A percentile compares a stretch with the other conserved stretches of the same genome.
These are phyloP conservation scores for Neocrepidodera transversa DNA, from an alignment of 2,888 invertebrate genomes.

Conservation along the genomic window DNA sequence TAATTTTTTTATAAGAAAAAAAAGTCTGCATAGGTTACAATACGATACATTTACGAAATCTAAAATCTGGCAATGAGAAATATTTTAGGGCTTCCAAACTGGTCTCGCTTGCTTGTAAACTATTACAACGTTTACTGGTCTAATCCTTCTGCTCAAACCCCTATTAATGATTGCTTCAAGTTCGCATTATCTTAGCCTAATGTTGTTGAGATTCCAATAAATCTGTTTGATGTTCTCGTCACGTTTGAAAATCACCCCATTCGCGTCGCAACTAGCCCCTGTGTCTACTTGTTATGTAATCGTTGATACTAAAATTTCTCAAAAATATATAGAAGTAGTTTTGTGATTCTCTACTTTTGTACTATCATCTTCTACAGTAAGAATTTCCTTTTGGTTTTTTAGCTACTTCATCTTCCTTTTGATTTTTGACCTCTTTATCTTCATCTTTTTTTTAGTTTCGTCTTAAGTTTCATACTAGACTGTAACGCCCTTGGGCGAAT, in stretches of 20 bases:
- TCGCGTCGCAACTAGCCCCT: conserved; percentile 95
- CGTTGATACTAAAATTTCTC: conserved; percentile 93
- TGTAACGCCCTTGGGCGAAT: too few relatives aligned
- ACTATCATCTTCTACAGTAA: conserved; percentile 62
- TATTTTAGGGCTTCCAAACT: too few relatives aligned
- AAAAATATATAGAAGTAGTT: conserved; percentile 94
- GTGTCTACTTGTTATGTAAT: conserved; percentile 98
- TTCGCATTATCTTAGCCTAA: conserved; percentile 89
- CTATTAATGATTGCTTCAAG: conserved; percentile 95
- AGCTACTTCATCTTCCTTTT: conserved; percentile 51
- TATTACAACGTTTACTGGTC: conserved; percentile 90
- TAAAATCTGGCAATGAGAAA: too few relatives aligned
- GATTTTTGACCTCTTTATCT: conserved; percentile 48
- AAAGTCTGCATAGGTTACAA: too few relatives aligned
- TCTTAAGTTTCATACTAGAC: conserved; percentile 63
- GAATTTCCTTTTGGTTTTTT: conserved; percentile 55
- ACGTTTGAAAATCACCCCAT: conserved; percentile 96
- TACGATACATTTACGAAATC: too few relatives aligned
- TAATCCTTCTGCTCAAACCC: conserved; percentile 91
- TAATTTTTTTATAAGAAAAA: too few relatives aligned
- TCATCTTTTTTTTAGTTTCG: conserved; percentile 47
- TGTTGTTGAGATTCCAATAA: conserved; percentile 98
- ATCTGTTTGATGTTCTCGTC: conserved; percentile 99
- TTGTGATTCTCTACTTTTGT: conserved; percentile 66
- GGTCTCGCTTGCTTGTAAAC: conserved; percentile 88